These are phyloP conservation scores for Pituophis catenifer DNA, from an alignment of 2,113 vertebrate species.

Conservation along the genomic window DNA sequence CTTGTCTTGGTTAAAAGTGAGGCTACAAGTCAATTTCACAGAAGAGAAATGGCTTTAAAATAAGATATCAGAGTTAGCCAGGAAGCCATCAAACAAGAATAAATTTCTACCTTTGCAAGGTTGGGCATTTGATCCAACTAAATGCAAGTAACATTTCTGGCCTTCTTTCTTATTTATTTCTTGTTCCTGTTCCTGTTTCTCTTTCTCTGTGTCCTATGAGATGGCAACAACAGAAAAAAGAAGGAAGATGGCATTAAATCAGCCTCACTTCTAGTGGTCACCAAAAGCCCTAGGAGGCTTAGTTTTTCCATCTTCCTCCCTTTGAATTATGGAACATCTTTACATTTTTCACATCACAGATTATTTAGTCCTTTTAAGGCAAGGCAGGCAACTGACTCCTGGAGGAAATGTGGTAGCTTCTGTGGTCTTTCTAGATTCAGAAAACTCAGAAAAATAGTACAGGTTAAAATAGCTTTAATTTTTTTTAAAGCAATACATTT, in stretches of 20 bases:
- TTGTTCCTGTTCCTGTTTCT: background rate
- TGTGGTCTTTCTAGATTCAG: background rate
- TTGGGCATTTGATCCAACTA: background rate
- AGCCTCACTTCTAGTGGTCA: background rate
- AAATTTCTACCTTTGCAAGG: fast-evolving
- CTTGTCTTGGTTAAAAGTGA: background rate
- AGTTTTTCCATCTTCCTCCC: background rate
- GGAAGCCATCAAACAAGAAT: background rate
- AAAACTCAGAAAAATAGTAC: background rate
- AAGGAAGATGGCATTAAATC: background rate
- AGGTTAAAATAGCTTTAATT: background rate
- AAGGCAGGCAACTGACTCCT: background rate
- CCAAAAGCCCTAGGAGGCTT: background rate
- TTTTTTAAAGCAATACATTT: background rate
- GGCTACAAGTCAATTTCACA: background rate
- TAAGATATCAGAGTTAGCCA: background rate
- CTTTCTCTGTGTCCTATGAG: background rate
- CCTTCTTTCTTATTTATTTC: background rate
- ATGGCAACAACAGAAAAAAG: background rate
- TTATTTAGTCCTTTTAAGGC: background rate
- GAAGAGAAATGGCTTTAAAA: background rate
- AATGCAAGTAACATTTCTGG: background rate
- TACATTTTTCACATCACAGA: background rate
- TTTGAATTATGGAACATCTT: background rate
- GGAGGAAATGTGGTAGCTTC: background rate